Conservation (phyloP, 2,113 vertebrate species). For the Cynopterus brachyotis region DNA sequence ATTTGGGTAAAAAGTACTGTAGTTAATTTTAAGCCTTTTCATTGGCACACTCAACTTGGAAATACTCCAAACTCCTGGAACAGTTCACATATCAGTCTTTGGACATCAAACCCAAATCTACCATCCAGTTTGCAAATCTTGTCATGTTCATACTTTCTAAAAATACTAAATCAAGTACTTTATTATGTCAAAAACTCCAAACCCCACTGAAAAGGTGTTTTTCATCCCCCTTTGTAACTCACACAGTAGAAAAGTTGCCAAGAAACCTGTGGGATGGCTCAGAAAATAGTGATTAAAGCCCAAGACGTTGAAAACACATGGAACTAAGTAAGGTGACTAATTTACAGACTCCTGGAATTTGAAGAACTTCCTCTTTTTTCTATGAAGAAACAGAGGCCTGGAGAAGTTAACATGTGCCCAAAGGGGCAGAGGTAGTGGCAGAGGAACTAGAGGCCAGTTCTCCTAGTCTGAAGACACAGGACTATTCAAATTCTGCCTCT, state of each 20-base stretch:
- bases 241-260: not conserved
- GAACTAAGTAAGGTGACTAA: not conserved
- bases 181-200: not conserved
- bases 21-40: not conserved
- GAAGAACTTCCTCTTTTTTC: not conserved
- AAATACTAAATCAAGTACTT: constrained; percentile 40
- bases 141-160: not conserved
- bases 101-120: not conserved
- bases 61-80: constrained; percentile 11
- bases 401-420: not conserved
- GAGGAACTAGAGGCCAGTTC: not conserved
- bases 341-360: not conserved
- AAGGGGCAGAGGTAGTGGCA: not conserved
- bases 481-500: not conserved
- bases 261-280: not conserved
- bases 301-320: not conserved
- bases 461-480: not conserved
- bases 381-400: not conserved
- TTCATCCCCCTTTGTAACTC: not conserved
- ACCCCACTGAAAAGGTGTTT: not conserved
- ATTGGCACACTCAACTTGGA: not conserved
- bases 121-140: constrained; percentile 16
- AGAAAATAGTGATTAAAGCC: not conserved
- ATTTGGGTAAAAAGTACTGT: not conserved
- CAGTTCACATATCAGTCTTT: not conserved